A percentile compares a stretch with the other conserved stretches of the same genome.
These are phyloP conservation scores for Crocodylus rhombifer DNA, from an alignment of 2,797 vertebrate genomes.

Conservation along the genomic window DNA sequence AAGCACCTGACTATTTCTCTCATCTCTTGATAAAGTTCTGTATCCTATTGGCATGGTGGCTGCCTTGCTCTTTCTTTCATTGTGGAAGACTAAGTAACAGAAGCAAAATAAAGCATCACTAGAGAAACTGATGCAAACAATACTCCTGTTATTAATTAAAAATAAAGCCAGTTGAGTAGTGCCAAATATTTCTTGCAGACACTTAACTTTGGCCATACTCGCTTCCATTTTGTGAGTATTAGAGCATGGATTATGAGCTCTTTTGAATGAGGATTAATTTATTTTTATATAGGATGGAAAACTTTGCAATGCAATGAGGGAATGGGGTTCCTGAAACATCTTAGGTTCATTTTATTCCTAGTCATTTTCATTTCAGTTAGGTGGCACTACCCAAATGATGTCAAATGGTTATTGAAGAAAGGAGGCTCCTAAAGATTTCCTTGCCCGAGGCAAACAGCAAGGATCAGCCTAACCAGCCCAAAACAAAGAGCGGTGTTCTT, in stretches of 20 bases:
- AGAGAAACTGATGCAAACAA: conserved; percentile 47
- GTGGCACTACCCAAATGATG: background rate
- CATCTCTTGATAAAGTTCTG: background rate
- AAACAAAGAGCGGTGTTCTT: background rate
- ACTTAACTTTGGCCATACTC: conserved; percentile 21
- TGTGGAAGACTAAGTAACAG: background rate
- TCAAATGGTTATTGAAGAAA: background rate
- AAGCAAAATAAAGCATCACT: conserved; percentile 3
- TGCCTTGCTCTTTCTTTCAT: background rate
- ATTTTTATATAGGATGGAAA: background rate
- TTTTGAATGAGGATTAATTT: background rate
- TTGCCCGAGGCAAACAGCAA: background rate
- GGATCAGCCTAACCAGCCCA: background rate
- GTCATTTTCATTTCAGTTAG: no score
- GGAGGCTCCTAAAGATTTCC: background rate
- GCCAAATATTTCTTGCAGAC: conserved; percentile 11
- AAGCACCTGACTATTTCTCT: background rate
- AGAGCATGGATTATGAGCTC: background rate
- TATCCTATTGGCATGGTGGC: background rate
- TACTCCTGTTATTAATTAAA: conserved; percentile 51
- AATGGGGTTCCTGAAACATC: conserved; percentile 39
- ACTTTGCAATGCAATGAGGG: fast-evolving
- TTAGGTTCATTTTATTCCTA: background rate
- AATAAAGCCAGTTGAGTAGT: conserved; percentile 15
- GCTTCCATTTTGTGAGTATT: background rate